Base-by-base conservation (phyloP, 2,113 vertebrate species). In the Notothenia rossii region DNA sequence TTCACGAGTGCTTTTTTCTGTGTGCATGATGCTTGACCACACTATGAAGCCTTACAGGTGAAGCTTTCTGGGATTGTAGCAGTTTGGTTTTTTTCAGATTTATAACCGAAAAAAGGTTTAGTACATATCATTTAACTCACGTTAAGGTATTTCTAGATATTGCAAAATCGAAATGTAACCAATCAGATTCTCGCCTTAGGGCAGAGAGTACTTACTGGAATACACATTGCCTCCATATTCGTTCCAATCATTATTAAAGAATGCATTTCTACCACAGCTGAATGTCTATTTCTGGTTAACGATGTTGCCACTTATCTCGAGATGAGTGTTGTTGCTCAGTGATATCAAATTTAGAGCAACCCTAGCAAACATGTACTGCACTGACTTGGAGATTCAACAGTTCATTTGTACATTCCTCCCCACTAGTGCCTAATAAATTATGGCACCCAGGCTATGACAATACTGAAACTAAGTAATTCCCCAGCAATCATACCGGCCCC, bases 401-500 rank as follows among this genome's bases (percentile, higher is more conserved):
- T 77, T 79, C 20, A 77, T 90, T 85, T 85, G 62, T 61, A 70
- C 72, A 69, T 81, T 85, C 85, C 70, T 73, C 56, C 63, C 67
- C 75, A 40, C 48, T 11, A 66, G 83, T 63, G 7, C 40, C 66
- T 81, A 69, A 88, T 87, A 74, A 81, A 85, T 91, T 62, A 83
- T 55, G 66, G 65, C 75, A 50, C 40, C 43, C 48, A 58, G 65
- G 60, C 77, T 43, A 67, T 58, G 79, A 74, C 84, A 48, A 75
- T 14, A 40, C 63, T 59, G 77, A 86, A 89, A 85, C 79, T 85
- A 81, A 90, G 86, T 80, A 79, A 81, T 89, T 86, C 82, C 62
- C 84, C 54, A 48, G 86, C 89, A 89, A 82, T 90, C 84, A 81
- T 68, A 83, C 46, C 11, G 18, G 75, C 77, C 89, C 80, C n/a